Conservation (phyloP, 2,113 vertebrate genomes). For the Antigone vipio region DNA sequence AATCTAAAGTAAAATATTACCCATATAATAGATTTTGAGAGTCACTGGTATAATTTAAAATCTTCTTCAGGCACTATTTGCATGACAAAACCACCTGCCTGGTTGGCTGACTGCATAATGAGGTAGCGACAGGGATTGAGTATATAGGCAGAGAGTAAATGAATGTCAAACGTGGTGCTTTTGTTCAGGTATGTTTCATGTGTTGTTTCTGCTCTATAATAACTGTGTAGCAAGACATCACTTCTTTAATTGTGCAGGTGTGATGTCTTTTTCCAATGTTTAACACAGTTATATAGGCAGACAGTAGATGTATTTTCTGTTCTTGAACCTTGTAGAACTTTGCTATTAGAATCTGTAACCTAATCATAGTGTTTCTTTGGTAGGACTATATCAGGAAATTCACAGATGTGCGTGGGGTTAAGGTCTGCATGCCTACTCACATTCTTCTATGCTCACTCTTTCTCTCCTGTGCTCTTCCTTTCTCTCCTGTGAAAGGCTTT, state of each 20-base stretch:
- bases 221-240: background rate
- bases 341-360: background rate
- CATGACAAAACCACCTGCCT: background rate
- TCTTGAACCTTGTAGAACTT: background rate
- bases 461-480: background rate
- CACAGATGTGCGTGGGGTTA: background rate
- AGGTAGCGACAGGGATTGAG: background rate
- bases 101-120: background rate
- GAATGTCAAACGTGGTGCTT: background rate
- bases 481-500: background rate
- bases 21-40: background rate
- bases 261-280: background rate
- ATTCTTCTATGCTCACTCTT: accelerated
- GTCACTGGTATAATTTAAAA: background rate
- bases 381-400: background rate
- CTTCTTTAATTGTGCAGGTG: background rate
- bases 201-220: background rate
- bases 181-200: background rate
- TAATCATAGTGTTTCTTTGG: background rate
- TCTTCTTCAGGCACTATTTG: background rate
- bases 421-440: background rate
- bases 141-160: background rate
- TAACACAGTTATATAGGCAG: background rate
- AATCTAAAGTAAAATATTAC: background rate
- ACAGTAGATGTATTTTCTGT: background rate